Conservation (phyloP, 1,140 invertebrate species). For the Spodoptera frugiperda region DNA sequence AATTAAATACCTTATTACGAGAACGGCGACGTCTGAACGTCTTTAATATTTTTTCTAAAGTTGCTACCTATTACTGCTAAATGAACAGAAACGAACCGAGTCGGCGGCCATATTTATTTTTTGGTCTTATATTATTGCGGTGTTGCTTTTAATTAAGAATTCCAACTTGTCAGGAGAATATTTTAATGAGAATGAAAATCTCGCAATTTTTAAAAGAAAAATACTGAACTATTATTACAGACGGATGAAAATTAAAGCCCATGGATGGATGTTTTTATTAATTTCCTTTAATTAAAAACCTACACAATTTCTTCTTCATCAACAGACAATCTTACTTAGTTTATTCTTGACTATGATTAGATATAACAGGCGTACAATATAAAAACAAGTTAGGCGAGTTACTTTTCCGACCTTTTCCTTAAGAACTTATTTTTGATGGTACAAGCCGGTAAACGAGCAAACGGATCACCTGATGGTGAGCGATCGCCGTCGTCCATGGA, state of each 20-base stretch:
- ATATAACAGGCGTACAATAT: too few species aligned
- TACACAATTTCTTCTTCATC: too few species aligned
- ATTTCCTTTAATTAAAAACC: conserved; percentile 13
- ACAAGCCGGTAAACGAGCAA: too few species aligned
- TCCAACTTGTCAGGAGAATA: conserved; percentile 44
- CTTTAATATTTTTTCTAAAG: conserved; percentile 32
- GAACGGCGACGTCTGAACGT: conserved; percentile 5
- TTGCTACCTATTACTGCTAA: conserved; percentile 31
- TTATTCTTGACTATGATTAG: too few species aligned
- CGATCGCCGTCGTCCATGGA: too few species aligned
- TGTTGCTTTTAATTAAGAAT: conserved; percentile 53
- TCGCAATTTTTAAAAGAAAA: conserved; percentile 43
- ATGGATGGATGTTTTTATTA: conserved; percentile 17
- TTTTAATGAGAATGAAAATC: conserved; percentile 53
- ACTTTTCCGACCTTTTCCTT: too few species aligned
- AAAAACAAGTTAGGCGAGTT: too few species aligned
- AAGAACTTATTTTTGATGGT: too few species aligned
- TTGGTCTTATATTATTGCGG: conserved; percentile 31
- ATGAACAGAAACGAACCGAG: conserved; percentile 15
- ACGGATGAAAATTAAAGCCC: conserved; percentile 21
- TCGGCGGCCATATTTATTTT: conserved; percentile 33
- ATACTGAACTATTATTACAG: conserved; percentile 36
- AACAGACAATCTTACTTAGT: too few species aligned
- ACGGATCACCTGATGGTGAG: too few species aligned
- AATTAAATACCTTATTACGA: conserved; percentile 10